These are phyloP conservation scores for Wiebesia pumilae DNA, from an alignment of 1,140 invertebrate species.

Conservation along the genomic window DNA sequence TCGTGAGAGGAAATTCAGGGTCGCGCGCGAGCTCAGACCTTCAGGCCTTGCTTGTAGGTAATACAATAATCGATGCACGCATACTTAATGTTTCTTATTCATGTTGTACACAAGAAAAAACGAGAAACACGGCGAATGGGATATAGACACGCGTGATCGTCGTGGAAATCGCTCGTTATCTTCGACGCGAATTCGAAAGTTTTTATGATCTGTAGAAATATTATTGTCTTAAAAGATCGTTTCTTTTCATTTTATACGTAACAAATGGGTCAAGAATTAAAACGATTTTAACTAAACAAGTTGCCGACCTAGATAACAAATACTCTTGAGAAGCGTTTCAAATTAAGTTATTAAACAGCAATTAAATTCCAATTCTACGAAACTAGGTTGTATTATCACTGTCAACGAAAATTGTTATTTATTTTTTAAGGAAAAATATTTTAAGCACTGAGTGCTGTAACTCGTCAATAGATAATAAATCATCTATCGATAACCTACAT, in stretches of 20 bases:
- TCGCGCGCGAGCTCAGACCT: constrained; percentile 5
- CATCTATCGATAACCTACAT: no score
- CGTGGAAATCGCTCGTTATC: background rate
- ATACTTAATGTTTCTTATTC: constrained; percentile 7
- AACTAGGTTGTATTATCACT: background rate
- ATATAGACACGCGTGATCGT: background rate
- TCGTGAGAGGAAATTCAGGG: constrained; percentile 43
- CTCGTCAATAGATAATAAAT: no score
- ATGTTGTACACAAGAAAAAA: background rate
- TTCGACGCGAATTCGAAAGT: background rate
- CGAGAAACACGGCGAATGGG: background rate
- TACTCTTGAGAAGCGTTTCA: background rate
- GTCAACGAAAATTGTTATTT: no score
- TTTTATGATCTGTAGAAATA: background rate
- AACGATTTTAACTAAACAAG: background rate
- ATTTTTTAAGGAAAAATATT: background rate
- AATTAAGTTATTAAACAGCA: background rate
- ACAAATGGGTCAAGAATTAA: background rate
- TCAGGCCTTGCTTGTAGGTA: constrained; percentile 30
- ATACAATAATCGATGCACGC: constrained; percentile 25
- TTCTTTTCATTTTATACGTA: background rate
- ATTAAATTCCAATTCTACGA: background rate
- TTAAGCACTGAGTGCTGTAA: no score
- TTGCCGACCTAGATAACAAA: background rate
- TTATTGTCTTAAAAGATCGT: background rate